Evolutionary conservation across 2,888 invertebrate genomes (phyloP), one percentile per base, ranked within the genome.

Genomic region (Pachliopta kotzebuea): DNA sequence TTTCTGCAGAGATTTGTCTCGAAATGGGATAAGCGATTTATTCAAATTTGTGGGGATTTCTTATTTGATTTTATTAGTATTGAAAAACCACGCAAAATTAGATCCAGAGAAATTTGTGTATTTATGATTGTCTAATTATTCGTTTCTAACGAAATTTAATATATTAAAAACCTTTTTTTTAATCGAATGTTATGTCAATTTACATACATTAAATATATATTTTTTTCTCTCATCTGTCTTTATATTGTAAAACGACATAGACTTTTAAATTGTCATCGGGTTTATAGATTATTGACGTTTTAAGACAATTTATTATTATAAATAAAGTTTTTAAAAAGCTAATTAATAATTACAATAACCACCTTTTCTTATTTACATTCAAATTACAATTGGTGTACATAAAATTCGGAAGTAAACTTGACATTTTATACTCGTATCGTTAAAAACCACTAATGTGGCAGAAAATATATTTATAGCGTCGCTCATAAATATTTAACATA

Each of bases 11-110:
- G 60, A 65, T 65, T 65, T 54, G 60, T 57, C 60, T 52, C 57
- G 20, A 60, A 60, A 52, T 50, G 56, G 50, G 60, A 64, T 60
- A 61, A 60, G 65, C 56, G 29, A 61, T 65, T 65, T 60, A 54
- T 57, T 57, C 60, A 60, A 65, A 57, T 60, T 60, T 26, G 45
- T 11, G 29, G 58, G 53, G 21, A 54, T 63, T 63, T 54, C 6
- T 57, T 62, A n/a, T 58, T 24, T 45, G 29, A 45, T 0, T 58
- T 60, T 56, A 57, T 53, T 53, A 26, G 52, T 6, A 60, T 56
- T 60, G 11, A 29, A 20, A 62, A 56, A 31, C 24, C 24, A 23
- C 29, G 29, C 21, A 21, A 52, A 21, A 52, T 52, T 52, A 52
- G n/a, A 52, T 52, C 21, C 21, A 11, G 4, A 11, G 50, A 14